phyloP scores from a whole-genome alignment of 1,140 invertebrate species.

The Leptinotarsa lineolata region DNA sequence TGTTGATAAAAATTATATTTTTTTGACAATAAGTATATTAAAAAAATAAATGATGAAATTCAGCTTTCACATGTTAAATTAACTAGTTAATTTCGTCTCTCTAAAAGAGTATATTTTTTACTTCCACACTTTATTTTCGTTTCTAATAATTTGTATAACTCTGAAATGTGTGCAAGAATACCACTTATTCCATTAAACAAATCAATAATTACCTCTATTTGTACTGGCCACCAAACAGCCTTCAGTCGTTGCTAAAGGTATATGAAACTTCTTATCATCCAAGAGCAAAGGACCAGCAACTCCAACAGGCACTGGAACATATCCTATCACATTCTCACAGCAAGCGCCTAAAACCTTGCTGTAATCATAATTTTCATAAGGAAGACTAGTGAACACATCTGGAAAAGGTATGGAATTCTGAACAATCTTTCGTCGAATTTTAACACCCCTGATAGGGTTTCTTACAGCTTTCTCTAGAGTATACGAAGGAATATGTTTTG shows the following conservation, averaged over 20 bases:
- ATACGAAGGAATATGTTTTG: constrained; percentile 77
- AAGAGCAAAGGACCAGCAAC: constrained; percentile 89
- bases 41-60: too few species aligned
- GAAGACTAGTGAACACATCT: constrained; percentile 68
- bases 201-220: constrained; percentile 77
- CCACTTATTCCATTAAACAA: not conserved
- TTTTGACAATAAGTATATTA: too few species aligned
- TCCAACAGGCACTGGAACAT: constrained; percentile 88
- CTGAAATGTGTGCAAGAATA: too few species aligned
- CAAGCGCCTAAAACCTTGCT: constrained; percentile 85
- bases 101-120: too few species aligned
- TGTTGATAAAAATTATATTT: too few species aligned
- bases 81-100: too few species aligned
- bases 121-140: too few species aligned
- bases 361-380: constrained; percentile 88
- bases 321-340: constrained; percentile 98
- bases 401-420: constrained; percentile 50
- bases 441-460: constrained; percentile 81
- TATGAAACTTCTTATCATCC: constrained; percentile 78
- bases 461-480: constrained; percentile 82
- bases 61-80: too few species aligned
- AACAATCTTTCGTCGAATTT: constrained; percentile 72
- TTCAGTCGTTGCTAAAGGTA: constrained; percentile 99
- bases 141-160: too few species aligned
- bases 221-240: constrained; percentile 95